phyloP scores from a whole-genome alignment of 2,797 vertebrate genomes.

The Cottoperca gobio region DNA sequence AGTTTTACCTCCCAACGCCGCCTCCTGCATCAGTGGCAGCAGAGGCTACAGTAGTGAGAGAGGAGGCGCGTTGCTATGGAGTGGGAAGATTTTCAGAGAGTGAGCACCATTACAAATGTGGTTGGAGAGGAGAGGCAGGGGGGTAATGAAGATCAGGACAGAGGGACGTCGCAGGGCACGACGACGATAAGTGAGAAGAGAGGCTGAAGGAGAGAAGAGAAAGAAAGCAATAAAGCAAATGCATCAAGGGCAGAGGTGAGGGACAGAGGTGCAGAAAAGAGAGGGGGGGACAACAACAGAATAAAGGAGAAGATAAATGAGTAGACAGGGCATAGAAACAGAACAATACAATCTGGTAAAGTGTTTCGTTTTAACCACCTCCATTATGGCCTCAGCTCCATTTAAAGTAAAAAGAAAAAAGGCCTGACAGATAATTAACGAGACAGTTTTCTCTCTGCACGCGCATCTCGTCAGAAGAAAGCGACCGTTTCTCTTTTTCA shows the following conservation, averaged over 20 bases:
- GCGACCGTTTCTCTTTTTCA: neutral
- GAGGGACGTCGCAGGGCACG: conserved; percentile 24
- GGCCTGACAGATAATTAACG: neutral
- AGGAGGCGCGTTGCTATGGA: conserved; percentile 84
- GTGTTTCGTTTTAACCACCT: conserved; percentile 45
- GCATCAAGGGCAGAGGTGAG: conserved; percentile 61
- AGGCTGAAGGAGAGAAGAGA: conserved; percentile 33
- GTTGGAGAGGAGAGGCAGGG: conserved; percentile 30
- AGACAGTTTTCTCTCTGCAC: neutral
- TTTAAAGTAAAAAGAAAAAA: neutral
- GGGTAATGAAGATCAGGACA: conserved; percentile 39
- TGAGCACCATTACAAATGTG: conserved; percentile 68
- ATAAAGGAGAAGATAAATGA: conserved; percentile 38
- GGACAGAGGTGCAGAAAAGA: neutral
- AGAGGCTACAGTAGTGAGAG: conserved; percentile 64
- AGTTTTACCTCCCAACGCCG: conserved; percentile 58
- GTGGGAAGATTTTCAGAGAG: conserved; percentile 79
- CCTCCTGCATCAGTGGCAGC: conserved; percentile 58
- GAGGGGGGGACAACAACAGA: conserved; percentile 1
- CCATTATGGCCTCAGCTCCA: conserved; percentile 12
- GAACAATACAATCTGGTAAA: conserved; percentile 53
- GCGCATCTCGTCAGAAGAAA: neutral
- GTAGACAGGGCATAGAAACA: conserved; percentile 41
- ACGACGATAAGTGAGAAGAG: conserved; percentile 26
- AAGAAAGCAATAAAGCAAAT: conserved; percentile 70